These are phyloP conservation scores for Amphipoea oculea DNA, from an alignment of 2,888 invertebrate genomes.

Conservation along the genomic window DNA sequence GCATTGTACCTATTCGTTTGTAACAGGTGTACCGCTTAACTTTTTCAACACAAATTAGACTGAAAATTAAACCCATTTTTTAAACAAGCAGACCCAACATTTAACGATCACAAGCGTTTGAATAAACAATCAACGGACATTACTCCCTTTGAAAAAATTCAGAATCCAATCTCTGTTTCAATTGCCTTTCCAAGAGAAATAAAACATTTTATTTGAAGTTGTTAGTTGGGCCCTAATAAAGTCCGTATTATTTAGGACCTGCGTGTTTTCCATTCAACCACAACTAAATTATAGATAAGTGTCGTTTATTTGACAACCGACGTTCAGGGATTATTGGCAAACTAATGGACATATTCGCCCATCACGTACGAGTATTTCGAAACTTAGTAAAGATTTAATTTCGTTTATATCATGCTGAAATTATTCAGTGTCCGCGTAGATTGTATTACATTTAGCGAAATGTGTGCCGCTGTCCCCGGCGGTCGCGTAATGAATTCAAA, in stretches of 20 bases:
- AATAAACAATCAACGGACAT: conserved; percentile 42
- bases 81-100: conserved; percentile 12
- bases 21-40: conserved; percentile 1
- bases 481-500: conserved; percentile 41
- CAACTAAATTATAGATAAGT: conserved; percentile 45
- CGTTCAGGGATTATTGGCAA: conserved; percentile 33
- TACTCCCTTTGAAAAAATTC: conserved; percentile 14
- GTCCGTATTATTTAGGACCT: conserved; percentile 4
- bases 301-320: conserved; percentile 52
- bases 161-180: conserved; percentile 56
- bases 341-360: conserved; percentile 29
- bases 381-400: conserved; percentile 31
- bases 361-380: conserved; percentile 33
- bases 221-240: conserved; percentile 41
- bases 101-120: conserved; percentile 22
- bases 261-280: conserved; percentile 21
- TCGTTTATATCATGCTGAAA: conserved; percentile 13
- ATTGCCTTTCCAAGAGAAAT: conserved; percentile 48
- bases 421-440: conserved; percentile 14
- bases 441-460: conserved; percentile 42
- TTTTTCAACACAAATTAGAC: conserved; percentile 1
- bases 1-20: conserved; percentile 1
- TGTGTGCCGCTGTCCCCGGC: neutral
- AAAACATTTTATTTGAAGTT: conserved; percentile 57
- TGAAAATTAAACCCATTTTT: conserved; percentile 16